Evolutionary conservation across 2,113 vertebrate genomes (phyloP).

Genomic region (Varanus komodoensis): DNA sequence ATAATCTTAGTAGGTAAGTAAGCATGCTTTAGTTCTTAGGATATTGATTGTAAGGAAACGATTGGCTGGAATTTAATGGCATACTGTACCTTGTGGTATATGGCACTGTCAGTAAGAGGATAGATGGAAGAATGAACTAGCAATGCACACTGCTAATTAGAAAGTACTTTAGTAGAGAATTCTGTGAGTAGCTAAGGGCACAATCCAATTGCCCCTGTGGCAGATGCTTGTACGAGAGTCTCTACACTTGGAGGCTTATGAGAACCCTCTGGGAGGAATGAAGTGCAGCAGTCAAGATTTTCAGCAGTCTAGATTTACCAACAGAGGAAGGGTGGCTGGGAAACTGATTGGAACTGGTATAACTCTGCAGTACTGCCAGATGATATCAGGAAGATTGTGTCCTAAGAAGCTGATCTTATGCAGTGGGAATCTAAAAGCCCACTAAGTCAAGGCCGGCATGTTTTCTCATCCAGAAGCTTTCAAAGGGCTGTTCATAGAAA

Average conservation of each 20-base stretch:
- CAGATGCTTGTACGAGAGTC: no score
- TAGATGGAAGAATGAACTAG: neutral
- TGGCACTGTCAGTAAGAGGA: neutral
- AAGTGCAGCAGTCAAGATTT: no score
- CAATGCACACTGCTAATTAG: neutral
- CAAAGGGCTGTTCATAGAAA: neutral
- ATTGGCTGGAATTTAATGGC: neutral
- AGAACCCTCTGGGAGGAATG: no score
- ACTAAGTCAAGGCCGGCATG: neutral
- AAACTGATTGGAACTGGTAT: no score
- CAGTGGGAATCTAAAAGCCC: neutral
- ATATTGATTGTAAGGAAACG: constrained; percentile 9
- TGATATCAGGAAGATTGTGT: no score
- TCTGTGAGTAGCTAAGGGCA: neutral
- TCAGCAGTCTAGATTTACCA: no score
- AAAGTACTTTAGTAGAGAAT: neutral
- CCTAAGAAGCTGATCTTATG: neutral
- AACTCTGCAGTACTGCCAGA: no score
- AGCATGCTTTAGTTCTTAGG: neutral
- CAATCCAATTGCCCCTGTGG: no score
- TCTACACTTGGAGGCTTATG: no score
- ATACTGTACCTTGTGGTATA: neutral
- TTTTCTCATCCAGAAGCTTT: neutral
- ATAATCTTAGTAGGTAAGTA: constrained; percentile 81
- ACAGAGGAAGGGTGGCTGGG: no score